Evolutionary conservation across 1,140 invertebrate genomes (phyloP).

Genomic region (Hesperophylax magnus): DNA sequence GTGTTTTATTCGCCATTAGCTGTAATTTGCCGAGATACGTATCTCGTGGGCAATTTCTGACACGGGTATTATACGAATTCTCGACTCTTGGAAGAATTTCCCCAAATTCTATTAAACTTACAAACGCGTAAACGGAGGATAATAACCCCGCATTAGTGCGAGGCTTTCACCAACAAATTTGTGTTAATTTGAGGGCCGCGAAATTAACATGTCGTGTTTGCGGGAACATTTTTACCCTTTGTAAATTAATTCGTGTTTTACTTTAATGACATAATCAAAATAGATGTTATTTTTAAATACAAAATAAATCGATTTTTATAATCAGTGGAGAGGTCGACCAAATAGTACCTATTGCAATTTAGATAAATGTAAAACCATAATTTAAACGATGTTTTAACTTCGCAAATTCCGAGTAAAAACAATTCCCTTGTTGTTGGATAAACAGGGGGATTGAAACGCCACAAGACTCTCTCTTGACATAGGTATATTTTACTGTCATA

Average conservation of each 20-base stretch:
- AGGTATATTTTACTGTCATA: too few species aligned
- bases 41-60: constrained; percentile 55
- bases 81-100: constrained; percentile 2
- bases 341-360: background rate
- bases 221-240: background rate
- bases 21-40: constrained; percentile 55
- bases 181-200: constrained; percentile 21
- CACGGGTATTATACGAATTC: constrained; percentile 49
- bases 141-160: constrained; percentile 27
- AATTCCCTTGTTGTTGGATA: too few species aligned
- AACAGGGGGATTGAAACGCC: too few species aligned
- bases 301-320: background rate
- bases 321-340: background rate
- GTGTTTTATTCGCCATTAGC: constrained; percentile 54
- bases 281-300: background rate
- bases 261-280: constrained; percentile 20
- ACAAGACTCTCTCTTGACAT: too few species aligned
- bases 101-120: constrained; percentile 48
- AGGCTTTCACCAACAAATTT: constrained; percentile 31
- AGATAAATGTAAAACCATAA: too few species aligned
- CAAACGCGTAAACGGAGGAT: constrained; percentile 32
- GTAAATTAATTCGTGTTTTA: constrained; percentile 5
- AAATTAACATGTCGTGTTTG: constrained; percentile 25
- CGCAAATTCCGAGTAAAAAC: too few species aligned
- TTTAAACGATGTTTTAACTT: too few species aligned